Conservation (phyloP, 2,888 invertebrate genomes). For the Lycia hirtaria region DNA sequence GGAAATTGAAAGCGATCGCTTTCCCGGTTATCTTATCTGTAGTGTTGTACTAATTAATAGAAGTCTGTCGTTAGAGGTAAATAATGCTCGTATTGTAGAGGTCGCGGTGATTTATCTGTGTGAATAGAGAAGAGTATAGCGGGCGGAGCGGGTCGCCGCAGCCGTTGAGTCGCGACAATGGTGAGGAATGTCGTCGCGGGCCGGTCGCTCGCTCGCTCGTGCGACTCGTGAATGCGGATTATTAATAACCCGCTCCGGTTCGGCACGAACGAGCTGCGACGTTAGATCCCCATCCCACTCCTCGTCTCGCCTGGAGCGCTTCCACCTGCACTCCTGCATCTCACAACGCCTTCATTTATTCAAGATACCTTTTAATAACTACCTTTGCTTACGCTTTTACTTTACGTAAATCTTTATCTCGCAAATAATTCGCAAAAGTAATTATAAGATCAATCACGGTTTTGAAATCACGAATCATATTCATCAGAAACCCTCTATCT, state of each 20-base stretch:
- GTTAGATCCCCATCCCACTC: slow-evolving; percentile 64
- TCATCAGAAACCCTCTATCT: slow-evolving; percentile 53
- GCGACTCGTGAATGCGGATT: slow-evolving; percentile 82
- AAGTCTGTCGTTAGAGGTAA: slow-evolving; percentile 80
- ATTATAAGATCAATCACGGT: slow-evolving; percentile 60
- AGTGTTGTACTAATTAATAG: slow-evolving; percentile 85
- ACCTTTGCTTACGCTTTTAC: slow-evolving; percentile 42
- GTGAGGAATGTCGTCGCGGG: slow-evolving; percentile 81
- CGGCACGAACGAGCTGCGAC: slow-evolving; percentile 54
- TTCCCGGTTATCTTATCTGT: slow-evolving; percentile 83
- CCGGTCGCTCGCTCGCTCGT: slow-evolving; percentile 74
- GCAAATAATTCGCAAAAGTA: slow-evolving; percentile 46
- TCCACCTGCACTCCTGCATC: slow-evolving; percentile 71
- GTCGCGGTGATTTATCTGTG: slow-evolving; percentile 80
- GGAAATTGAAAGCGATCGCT: slow-evolving; percentile 86
- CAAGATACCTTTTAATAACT: slow-evolving; percentile 66
- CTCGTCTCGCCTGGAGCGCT: slow-evolving; percentile 72
- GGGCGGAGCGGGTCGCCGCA: slow-evolving; percentile 67
- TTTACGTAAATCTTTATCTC: slow-evolving; percentile 33
- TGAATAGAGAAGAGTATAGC: slow-evolving; percentile 84
- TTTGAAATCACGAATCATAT: slow-evolving; percentile 67
- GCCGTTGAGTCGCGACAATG: slow-evolving; percentile 66
- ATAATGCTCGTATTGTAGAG: slow-evolving; percentile 77
- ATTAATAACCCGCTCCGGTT: slow-evolving; percentile 81
- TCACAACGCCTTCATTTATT: slow-evolving; percentile 68